Evolutionary conservation across 2,888 invertebrate genomes (phyloP), one percentile per base, ranked within the genome.

Genomic region (Leptinotarsa juncta): DNA sequence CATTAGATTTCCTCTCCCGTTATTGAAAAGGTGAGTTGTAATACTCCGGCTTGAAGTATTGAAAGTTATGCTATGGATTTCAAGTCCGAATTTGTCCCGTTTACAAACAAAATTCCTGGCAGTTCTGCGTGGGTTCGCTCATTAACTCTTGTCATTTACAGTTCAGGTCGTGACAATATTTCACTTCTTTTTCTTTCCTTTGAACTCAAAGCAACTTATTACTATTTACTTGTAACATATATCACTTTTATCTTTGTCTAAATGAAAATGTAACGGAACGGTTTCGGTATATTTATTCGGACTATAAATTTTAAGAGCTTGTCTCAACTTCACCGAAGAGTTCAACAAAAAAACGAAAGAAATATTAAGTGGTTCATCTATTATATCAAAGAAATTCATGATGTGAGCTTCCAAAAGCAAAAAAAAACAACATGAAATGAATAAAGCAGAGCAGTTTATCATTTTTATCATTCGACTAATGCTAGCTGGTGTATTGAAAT

Each of bases 251-350:
- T 57, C 23, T 57, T 42, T 20, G 32, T 55, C 57, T 23, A 67
- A 67, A 65, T 71, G 67, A 50, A 65, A 71, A 71, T 42, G 70
- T 70, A 71, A 65, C 18, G 65, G 16, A 48, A 67, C 32, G 67
- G 53, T 71, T 71, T 67, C 49, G 49, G 42, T 71, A 26, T 71
- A 42, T 71, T n/a, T 62, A 42, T 67, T 23, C 2, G 66, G 15
- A 23, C 60, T 7, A 67, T 67, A 57, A 71, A 71, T 71, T 23
- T 49, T 57, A 32, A 32, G 42, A 62, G n/a, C 62, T 42, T 62
- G 62, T 62, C 10, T 53, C 18, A 48, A 57, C 48, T 10, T 48
- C 60, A 70, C 57, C 20, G 62, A 14, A 23, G 57, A 15, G 26
- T 57, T 26, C 15, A 57, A 14, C 23, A 60, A 70, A 70, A 5